Percentiles rank a stretch among this genome's conserved stretches.
Conservation (phyloP, 2,888 invertebrate species). For the Scelioninae gen. 2 region DNA sequence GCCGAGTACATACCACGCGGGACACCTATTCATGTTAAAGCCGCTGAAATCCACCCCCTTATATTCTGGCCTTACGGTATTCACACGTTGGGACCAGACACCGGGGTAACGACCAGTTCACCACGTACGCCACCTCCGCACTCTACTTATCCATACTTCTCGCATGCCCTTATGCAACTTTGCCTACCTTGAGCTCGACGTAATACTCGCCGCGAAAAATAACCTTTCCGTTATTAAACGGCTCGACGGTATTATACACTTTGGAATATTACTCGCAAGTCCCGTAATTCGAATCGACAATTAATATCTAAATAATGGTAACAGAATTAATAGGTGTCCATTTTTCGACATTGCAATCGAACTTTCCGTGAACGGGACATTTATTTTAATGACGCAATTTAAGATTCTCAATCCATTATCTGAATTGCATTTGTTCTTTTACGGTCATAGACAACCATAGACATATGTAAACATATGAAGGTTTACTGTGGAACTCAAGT, state of each 20-base stretch:
- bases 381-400: no score
- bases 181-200: constrained; percentile 23
- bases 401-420: no score
- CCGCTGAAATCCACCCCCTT: constrained; percentile 63
- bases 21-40: constrained; percentile 65
- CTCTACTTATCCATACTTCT: constrained; percentile 62
- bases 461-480: no score
- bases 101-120: constrained; percentile 60
- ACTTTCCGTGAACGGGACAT: no score
- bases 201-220: constrained; percentile 36
- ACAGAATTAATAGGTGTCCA: no score
- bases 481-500: no score
- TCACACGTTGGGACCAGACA: constrained; percentile 63
- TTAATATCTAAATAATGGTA: no score
- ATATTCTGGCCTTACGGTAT: constrained; percentile 64
- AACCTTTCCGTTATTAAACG: constrained; percentile 16
- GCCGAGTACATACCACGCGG: constrained; percentile 57
- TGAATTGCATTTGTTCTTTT: no score
- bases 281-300: no score
- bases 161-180: constrained; percentile 47
- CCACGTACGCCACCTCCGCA: constrained; percentile 56
- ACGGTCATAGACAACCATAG: no score
- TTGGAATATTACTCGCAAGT: neutral
- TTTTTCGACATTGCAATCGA: no score
- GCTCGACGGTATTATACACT: neutral